Percentiles rank a stretch among this genome's conserved stretches.
These are phyloP conservation scores for Syngnathus rostellatus DNA, from an alignment of 2,797 vertebrate species.

Conservation along the genomic window DNA sequence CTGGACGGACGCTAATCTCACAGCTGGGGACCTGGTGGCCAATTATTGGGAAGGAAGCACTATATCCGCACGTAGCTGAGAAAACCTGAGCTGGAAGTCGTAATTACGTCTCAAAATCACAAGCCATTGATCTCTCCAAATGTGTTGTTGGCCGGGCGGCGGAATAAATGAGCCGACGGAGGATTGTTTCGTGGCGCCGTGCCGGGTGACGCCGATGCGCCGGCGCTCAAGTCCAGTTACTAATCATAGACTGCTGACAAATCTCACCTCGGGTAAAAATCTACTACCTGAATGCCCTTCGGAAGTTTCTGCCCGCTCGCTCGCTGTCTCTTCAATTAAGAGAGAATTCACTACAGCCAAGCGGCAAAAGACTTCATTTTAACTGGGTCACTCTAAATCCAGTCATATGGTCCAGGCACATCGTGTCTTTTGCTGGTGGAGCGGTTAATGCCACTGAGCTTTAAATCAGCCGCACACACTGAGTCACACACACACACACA, in stretches of 20 bases:
- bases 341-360: constrained; percentile 29
- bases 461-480: constrained; percentile 30
- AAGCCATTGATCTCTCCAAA: constrained; percentile 31
- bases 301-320: constrained; percentile 39
- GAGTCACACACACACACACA: constrained; percentile 12
- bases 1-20: constrained; percentile 54
- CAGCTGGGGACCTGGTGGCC: constrained; percentile 36
- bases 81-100: constrained; percentile 27
- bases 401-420: constrained; percentile 37
- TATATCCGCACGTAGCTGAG: constrained; percentile 26
- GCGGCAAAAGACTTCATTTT: constrained; percentile 25
- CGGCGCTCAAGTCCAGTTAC: constrained; percentile 20
- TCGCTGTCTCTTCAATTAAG: constrained; percentile 55
- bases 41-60: constrained; percentile 43
- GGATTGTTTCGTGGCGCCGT: constrained; percentile 7
- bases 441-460: constrained; percentile 51
- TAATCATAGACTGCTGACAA: constrained; percentile 55
- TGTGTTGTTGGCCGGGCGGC: constrained; percentile 6
- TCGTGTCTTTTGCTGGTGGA: constrained; percentile 32
- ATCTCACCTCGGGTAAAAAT: constrained; percentile 51
- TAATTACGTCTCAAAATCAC: constrained; percentile 45
- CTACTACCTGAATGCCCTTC: constrained; percentile 51
- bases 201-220: constrained; percentile 1
- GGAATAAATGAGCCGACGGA: constrained; percentile 35
- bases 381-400: constrained; percentile 52